Conservation (phyloP, 1,140 invertebrate genomes). For the Colletes gigas region DNA sequence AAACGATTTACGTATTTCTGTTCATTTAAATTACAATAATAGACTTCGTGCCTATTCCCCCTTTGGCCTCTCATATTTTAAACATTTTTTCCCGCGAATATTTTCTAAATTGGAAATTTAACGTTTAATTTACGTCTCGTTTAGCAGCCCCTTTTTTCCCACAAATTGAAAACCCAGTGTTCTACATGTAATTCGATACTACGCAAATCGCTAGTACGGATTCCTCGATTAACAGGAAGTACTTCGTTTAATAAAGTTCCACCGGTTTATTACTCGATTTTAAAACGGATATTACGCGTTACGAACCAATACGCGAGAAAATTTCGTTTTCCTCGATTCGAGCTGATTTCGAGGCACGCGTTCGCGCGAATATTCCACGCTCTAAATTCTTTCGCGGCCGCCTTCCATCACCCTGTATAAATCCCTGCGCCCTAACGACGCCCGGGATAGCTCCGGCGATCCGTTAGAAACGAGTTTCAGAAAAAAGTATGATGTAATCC, state of each 20-base stretch:
- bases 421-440: constrained; percentile 24
- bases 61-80: no score
- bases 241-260: not conserved
- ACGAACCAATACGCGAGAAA: constrained; percentile 6
- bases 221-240: not conserved
- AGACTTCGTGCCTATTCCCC: no score
- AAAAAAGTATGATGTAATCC: constrained; percentile 69
- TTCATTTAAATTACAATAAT: no score
- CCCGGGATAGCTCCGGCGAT: constrained; percentile 8
- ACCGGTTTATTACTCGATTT: not conserved
- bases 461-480: constrained; percentile 60
- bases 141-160: no score
- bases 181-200: no score
- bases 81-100: no score
- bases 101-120: no score
- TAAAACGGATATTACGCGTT: not conserved
- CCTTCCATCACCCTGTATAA: constrained; percentile 23
- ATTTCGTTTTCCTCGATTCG: not conserved
- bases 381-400: not conserved
- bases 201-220: no score
- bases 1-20: no score
- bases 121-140: no score
- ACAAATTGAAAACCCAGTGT: no score
- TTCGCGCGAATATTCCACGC: no score
- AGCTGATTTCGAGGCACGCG: not conserved